A percentile compares a stretch with the other conserved stretches of the same genome.
Conservation (phyloP, 2,113 vertebrate species). For the Rallus limicola region DNA sequence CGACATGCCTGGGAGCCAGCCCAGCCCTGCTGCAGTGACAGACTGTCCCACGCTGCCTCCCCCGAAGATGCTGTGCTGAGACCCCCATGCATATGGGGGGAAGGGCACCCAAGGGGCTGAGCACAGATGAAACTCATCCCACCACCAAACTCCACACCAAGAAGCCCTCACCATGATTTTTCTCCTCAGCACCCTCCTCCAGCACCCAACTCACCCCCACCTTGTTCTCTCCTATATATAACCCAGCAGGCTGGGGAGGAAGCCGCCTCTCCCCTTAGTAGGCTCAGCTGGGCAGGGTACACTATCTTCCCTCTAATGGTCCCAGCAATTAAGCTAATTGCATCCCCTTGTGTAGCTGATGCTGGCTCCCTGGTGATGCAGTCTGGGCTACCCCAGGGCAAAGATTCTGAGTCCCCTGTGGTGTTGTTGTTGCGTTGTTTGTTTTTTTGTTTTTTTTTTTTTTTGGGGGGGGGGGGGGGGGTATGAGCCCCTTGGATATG, state of each 20-base stretch:
- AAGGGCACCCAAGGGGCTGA: neutral
- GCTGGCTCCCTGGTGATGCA: neutral
- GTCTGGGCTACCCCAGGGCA: neutral
- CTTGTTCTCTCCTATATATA: neutral
- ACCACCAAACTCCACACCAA: neutral
- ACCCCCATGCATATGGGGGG: neutral
- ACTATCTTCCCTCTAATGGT: neutral
- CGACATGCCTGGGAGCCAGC: conserved; percentile 43
- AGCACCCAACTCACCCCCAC: rapidly evolving
- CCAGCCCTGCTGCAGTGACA: conserved; percentile 49
- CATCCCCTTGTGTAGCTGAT: neutral
- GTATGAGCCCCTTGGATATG: rapidly evolving
- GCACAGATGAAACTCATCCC: neutral
- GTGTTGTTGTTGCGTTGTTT: too few relatives aligned
- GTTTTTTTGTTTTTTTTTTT: too few relatives aligned
- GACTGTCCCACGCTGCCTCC: conserved; percentile 43
- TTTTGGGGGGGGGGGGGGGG: too few relatives aligned
- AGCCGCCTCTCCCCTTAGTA: neutral
- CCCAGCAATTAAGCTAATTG: conserved; percentile 6
- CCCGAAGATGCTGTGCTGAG: neutral
- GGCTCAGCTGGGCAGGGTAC: neutral
- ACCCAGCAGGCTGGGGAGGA: neutral
- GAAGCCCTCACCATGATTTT: neutral
- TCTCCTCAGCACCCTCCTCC: neutral
- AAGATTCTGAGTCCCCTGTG: neutral